Percentiles rank a stretch among this genome's conserved stretches.
Conservation (phyloP, 2,113 vertebrate genomes). For the Barbus barbus region DNA sequence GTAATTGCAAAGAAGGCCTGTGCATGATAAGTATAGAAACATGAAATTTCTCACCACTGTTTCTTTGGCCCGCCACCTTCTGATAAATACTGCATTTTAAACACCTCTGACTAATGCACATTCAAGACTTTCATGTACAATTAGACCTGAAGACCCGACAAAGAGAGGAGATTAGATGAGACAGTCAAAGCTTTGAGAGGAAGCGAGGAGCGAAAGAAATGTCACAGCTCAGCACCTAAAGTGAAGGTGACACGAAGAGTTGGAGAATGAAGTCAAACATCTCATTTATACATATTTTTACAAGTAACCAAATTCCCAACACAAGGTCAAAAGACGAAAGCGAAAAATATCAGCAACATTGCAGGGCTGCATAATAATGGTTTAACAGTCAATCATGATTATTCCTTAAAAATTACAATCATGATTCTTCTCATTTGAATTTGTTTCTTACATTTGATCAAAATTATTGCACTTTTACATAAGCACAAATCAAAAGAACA, state of each 20-base stretch:
- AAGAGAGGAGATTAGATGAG: slow-evolving; percentile 27
- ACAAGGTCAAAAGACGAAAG: not conserved
- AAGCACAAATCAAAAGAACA: not conserved
- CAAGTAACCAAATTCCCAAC: not conserved
- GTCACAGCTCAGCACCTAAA: slow-evolving; percentile 11
- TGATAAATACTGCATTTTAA: slow-evolving; percentile 70
- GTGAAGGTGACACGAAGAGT: not conserved
- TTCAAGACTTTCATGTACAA: slow-evolving; percentile 55
- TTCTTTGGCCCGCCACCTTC: slow-evolving; percentile 57
- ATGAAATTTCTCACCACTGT: slow-evolving; percentile 64
- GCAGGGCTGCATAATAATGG: not conserved
- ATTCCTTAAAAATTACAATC: not conserved
- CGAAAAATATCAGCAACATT: not conserved
- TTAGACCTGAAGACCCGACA: slow-evolving; percentile 27
- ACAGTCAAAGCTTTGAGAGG: not conserved
- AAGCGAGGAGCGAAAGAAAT: too few species aligned
- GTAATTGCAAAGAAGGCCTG: slow-evolving; percentile 77
- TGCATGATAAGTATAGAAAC: slow-evolving; percentile 74
- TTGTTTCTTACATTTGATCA: not conserved
- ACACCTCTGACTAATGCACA: slow-evolving; percentile 59
- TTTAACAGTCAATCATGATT: not conserved
- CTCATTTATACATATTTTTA: not conserved
- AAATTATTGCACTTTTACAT: not conserved
- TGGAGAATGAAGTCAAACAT: not conserved
- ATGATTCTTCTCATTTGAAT: too few species aligned